Percentiles rank a stretch among this genome's conserved stretches.
phyloP scores from a whole-genome alignment of 2,113 vertebrate species.

The Collichthys lucidus region DNA sequence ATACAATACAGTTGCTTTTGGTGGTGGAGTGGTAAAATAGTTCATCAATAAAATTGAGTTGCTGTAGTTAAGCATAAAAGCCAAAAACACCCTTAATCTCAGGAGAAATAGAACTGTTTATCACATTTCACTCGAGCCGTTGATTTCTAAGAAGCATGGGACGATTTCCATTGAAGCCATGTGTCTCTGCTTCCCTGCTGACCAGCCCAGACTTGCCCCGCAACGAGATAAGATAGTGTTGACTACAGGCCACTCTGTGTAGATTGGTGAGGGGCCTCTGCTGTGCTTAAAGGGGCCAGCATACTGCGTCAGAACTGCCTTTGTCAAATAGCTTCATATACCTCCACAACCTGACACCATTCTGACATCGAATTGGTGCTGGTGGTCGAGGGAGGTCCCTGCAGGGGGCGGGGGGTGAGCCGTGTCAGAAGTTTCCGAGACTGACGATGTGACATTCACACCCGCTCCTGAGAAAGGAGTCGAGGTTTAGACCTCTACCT shows the following conservation, averaged over 20 bases:
- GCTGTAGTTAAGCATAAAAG: slow-evolving; percentile 4
- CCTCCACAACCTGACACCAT: neutral
- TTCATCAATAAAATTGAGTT: slow-evolving; percentile 15
- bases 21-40: neutral
- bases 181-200: slow-evolving; percentile 45
- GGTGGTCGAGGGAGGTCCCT: no score
- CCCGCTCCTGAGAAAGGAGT: neutral
- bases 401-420: no score
- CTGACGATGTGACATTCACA: neutral
- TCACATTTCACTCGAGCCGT: slow-evolving; percentile 32
- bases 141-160: slow-evolving; percentile 45
- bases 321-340: neutral
- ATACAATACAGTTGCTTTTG: slow-evolving; percentile 9
- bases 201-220: slow-evolving; percentile 74
- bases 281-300: slow-evolving; percentile 59
- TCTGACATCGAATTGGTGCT: neutral
- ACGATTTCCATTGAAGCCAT: slow-evolving; percentile 41
- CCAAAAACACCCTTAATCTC: slow-evolving; percentile 20
- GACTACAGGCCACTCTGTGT: slow-evolving; percentile 66
- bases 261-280: slow-evolving; percentile 60
- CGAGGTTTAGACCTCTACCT: neutral
- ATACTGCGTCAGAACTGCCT: neutral
- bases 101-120: slow-evolving; percentile 49
- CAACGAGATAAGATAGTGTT: slow-evolving; percentile 80
- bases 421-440: neutral